phyloP scores from a whole-genome alignment of 2,113 vertebrate species.

The Cranoglanis bouderius region DNA sequence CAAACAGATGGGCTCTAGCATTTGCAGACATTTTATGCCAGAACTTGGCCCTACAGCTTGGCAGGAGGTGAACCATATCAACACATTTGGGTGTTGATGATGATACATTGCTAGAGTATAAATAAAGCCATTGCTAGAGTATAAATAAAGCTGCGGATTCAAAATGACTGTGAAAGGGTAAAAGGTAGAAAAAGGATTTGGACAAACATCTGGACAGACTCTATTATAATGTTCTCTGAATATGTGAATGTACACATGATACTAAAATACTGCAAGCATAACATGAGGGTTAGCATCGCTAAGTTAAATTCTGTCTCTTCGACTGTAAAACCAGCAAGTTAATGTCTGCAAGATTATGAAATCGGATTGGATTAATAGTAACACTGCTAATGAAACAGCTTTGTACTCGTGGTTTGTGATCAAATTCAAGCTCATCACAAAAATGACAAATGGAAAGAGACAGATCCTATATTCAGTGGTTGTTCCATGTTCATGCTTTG shows the following conservation, averaged over 20 bases:
- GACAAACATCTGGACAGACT: background rate
- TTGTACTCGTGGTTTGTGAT: background rate
- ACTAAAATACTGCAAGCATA: background rate
- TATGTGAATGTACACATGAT: background rate
- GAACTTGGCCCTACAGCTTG: background rate
- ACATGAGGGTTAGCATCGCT: background rate
- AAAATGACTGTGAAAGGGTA: background rate
- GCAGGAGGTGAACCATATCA: background rate
- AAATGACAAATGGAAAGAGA: background rate
- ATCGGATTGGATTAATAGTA: background rate
- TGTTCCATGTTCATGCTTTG: background rate
- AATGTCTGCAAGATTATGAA: background rate
- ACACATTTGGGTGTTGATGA: background rate
- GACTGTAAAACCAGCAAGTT: background rate
- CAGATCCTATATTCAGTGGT: background rate
- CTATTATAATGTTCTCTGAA: background rate
- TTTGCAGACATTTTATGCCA: slow-evolving; percentile 5
- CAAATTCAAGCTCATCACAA: background rate
- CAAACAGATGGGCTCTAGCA: slow-evolving; percentile 32
- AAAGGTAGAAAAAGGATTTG: background rate
- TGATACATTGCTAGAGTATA: background rate
- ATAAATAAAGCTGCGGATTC: background rate
- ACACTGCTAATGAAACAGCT: background rate
- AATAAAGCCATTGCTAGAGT: background rate
- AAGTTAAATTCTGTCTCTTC: background rate